Evolutionary conservation across 2,113 vertebrate species (phyloP).

Genomic region (Zosterops lateralis): DNA sequence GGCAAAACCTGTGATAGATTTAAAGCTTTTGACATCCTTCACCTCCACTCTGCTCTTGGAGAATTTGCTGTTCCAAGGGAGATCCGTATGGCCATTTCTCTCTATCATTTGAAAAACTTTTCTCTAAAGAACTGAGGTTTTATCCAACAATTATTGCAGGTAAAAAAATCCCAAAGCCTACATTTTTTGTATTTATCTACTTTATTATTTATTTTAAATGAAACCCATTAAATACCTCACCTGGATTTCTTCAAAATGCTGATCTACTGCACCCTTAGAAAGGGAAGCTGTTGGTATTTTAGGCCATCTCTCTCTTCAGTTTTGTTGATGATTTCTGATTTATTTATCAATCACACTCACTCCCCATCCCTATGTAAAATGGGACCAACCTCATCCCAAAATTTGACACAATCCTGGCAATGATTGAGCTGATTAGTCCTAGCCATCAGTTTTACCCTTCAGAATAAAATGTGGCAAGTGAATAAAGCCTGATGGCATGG

Average conservation of each 20-base stretch:
- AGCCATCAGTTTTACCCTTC: constrained; percentile 28
- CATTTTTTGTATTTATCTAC: background rate
- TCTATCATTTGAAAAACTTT: background rate
- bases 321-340: background rate
- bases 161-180: rapidly evolving
- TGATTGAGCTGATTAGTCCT: background rate
- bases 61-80: background rate
- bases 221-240: background rate
- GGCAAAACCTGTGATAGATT: background rate
- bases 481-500: constrained; percentile 41
- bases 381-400: background rate
- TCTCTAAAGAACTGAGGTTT: background rate
- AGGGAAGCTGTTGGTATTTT: background rate
- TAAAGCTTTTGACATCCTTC: background rate
- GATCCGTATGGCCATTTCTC: background rate
- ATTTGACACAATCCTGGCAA: background rate
- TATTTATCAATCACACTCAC: background rate
- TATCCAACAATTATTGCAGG: background rate
- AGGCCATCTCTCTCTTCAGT: background rate
- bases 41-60: background rate
- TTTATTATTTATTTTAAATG: background rate
- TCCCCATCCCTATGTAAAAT: background rate
- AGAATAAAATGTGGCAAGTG: constrained; percentile 58
- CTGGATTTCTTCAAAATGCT: background rate
- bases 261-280: background rate